Conservation (phyloP, 2,113 vertebrate species). For the Pluvianellus socialis region DNA sequence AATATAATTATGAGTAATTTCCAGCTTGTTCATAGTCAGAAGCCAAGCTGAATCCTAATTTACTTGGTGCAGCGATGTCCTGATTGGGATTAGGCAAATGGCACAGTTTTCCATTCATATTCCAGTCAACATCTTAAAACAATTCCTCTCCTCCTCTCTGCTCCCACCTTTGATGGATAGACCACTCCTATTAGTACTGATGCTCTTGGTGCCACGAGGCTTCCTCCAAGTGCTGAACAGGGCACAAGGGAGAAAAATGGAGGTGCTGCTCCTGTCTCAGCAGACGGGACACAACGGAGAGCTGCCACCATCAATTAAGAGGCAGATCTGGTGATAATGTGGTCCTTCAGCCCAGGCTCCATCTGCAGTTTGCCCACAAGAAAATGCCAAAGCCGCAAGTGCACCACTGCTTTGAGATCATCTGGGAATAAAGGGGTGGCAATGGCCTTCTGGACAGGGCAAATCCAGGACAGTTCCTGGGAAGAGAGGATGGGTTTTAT, state of each 20-base stretch:
- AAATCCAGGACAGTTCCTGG: not conserved
- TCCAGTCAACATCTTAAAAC: not conserved
- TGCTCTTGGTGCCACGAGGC: rapidly evolving
- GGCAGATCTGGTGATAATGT: rapidly evolving
- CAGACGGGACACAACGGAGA: too few species aligned
- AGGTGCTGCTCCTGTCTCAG: not conserved
- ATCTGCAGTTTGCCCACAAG: not conserved
- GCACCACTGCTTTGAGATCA: not conserved
- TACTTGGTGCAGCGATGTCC: not conserved
- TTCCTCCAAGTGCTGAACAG: not conserved
- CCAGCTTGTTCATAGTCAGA: not conserved
- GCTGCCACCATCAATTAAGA: not conserved
- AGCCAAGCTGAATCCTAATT: not conserved
- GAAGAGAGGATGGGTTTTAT: not conserved
- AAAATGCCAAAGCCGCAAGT: rapidly evolving
- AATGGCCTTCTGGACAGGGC: not conserved
- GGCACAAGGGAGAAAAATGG: not conserved
- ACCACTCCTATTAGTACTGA: rapidly evolving
- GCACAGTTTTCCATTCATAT: not conserved
- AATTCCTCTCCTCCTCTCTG: not conserved
- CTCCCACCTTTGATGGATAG: not conserved
- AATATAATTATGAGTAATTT: not conserved
- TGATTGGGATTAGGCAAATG: not conserved
- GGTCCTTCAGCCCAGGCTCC: not conserved
- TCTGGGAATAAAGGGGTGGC: not conserved